Evolutionary conservation across 1,140 invertebrate genomes (phyloP).

Genomic region (Thaumetopoea pityocampa): DNA sequence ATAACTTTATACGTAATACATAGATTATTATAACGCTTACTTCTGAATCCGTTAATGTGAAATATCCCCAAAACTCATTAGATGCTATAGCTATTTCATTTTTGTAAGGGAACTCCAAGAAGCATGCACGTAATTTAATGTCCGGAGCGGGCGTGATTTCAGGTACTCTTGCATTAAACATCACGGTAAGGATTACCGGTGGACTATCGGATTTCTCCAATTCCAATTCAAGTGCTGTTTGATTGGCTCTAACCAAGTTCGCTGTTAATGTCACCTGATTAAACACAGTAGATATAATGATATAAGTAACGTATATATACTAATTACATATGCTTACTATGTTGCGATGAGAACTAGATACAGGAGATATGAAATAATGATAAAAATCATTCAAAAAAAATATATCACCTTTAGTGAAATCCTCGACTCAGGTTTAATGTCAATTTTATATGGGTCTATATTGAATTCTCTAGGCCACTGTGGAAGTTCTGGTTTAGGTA

Average conservation of each 20-base stretch:
- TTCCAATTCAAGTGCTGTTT: conserved; percentile 57
- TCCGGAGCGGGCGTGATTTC: conserved; percentile 46
- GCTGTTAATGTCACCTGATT: conserved; percentile 57
- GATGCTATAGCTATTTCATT: conserved; percentile 39
- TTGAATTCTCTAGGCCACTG: conserved; percentile 60
- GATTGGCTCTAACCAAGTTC: conserved; percentile 56
- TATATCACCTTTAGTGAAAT: conserved; percentile 42
- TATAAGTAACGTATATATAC: no score
- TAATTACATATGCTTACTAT: no score
- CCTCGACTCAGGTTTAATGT: conserved; percentile 45
- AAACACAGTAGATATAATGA: not conserved
- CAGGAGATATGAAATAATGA: no score
- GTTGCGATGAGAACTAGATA: no score
- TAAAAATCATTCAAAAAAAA: no score
- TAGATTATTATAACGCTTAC: conserved; percentile 31
- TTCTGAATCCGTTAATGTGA: conserved; percentile 42
- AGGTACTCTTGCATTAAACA: conserved; percentile 56
- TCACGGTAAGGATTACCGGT: conserved; percentile 52
- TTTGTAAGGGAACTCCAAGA: conserved; percentile 48
- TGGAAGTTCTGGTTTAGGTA: conserved; percentile 48
- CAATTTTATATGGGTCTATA: conserved; percentile 50
- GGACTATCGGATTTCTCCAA: conserved; percentile 62
- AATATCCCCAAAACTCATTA: conserved; percentile 57
- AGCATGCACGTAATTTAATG: conserved; percentile 51
- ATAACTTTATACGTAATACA: no score